Conservation (phyloP, 2,797 vertebrate species). For the Phrynocephalus forsythii region DNA sequence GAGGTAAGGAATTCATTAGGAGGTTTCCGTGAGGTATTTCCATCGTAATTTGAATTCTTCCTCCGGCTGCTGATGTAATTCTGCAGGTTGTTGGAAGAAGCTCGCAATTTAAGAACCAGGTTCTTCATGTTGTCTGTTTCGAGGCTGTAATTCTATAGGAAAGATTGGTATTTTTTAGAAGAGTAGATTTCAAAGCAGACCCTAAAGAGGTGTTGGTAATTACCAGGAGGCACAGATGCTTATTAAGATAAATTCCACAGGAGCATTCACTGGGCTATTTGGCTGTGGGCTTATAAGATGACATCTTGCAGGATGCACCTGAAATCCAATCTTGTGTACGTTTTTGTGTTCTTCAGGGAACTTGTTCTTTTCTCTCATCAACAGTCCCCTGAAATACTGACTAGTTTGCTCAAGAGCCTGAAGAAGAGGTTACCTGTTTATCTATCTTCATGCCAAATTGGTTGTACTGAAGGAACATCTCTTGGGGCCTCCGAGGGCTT, state of each 20-base stretch:
- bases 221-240: neutral
- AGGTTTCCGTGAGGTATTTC: constrained; percentile 84
- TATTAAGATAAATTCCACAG: neutral
- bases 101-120: constrained; percentile 87
- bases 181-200: neutral
- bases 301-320: neutral
- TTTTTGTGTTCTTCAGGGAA: neutral
- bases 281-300: neutral
- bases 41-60: constrained; percentile 85
- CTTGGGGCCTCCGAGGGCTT: no score
- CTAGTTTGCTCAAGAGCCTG: neutral
- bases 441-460: neutral
- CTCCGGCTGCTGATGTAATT: constrained; percentile 86
- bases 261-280: neutral
- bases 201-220: neutral
- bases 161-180: constrained; percentile 12
- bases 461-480: neutral
- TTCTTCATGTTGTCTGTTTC: constrained; percentile 94
- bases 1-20: constrained; percentile 93
- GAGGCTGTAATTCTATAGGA: constrained; percentile 89
- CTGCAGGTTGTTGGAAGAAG: constrained; percentile 85
- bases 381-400: neutral
- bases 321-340: neutral
- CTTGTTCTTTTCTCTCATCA: neutral
- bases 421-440: neutral